Evolutionary conservation across 2,888 invertebrate species (phyloP), one percentile per base, ranked within the genome.

Genomic region (Apodemia hepburni): DNA sequence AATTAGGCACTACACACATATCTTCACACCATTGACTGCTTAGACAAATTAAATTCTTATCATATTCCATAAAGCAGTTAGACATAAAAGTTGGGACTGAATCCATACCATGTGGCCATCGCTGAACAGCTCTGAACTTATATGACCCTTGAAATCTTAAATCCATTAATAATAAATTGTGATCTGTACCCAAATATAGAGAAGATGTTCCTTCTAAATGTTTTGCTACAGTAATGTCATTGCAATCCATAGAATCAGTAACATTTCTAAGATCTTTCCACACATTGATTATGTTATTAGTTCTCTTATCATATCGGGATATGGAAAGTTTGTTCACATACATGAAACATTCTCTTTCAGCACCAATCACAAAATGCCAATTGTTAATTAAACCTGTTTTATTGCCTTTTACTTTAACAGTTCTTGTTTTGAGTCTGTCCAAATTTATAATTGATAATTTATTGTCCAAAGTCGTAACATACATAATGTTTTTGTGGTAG

Each of bases 21-120:
- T 92, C 92, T 61, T 87, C 85, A 42, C 83, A 83, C 86, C 88
- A 87, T 60, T 91, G 90, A 68, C 92, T 90, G 64, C 80, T 75
- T 45, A 90, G 66, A 65, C 82, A 81, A 1, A 91, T 70, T 29
- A 91, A 69, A 66, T 89, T 85, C 64, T 83, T 85, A 61, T 79
- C 79, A 59, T 73, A 70, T 60, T 86, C 88, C 72, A 84, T 85
- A 62, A 78, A 73, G 29, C 80, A 76, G 22, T 84, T 75, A 6
- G 81, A 74, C 49, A 91, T 82, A 60, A 89, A 85, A 1, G 92
- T 80, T 0, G 93, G 93, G 4, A 86, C 74, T 65, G 85, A 86
- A 68, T 90, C 84, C 76, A 93, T 92, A 6, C 92, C 92, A 68
- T 93, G 93, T 0, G 89, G 92, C 93, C 93, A 94, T 65, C 93